Base-by-base conservation (phyloP, 2,888 invertebrate genomes). In the Pseudococcus jackbeardsleyi region DNA sequence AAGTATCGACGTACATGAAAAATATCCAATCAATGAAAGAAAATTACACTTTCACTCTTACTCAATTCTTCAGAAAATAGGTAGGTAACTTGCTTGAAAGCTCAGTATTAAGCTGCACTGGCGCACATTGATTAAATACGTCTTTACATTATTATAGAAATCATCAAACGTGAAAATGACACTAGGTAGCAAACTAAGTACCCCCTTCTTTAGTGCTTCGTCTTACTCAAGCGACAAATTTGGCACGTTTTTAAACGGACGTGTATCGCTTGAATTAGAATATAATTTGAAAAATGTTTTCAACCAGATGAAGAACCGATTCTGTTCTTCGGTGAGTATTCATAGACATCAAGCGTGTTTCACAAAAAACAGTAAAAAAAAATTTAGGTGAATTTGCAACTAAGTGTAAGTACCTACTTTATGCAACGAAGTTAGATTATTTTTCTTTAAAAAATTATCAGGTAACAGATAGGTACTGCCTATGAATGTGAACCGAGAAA, bases 221-320 rank as follows among this genome's bases (percentile, higher is more conserved):
- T 42, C 79, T n/a, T 42, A n/a, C 46, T 46, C 39, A 33, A 42
- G 42, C 42, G 17, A 17, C 7, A 19, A 79, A 79, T 79, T 79
- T 79, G 79, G 79, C 79, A 79, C 79, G 79, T 79, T 79, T 79
- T 79, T 79, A 42, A 79, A 42, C 42, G 42, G 17, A 42, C 79
- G 42, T 46, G 39, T 79, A 79, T 72, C 79, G 79, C 79, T 79
- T 79, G 79, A 79, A 79, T 79, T 79, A 79, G 79, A 79, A 79
- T 42, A 79, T 79, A 79, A 79, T 79, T 79, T 79, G 79, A 79
- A 79, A 79, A 79, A 79, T 79, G 79, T 33, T 79, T 79, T 79
- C n/a, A n/a, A 79, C n/a, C n/a, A 42, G 15, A 42, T 42, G 42
- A n/a, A 79, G 4, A 79, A 39, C 6, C n/a, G 68, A 72, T 72